Evolutionary conservation across 2,888 invertebrate genomes (phyloP).

Genomic region (Drosophila limbata): DNA sequence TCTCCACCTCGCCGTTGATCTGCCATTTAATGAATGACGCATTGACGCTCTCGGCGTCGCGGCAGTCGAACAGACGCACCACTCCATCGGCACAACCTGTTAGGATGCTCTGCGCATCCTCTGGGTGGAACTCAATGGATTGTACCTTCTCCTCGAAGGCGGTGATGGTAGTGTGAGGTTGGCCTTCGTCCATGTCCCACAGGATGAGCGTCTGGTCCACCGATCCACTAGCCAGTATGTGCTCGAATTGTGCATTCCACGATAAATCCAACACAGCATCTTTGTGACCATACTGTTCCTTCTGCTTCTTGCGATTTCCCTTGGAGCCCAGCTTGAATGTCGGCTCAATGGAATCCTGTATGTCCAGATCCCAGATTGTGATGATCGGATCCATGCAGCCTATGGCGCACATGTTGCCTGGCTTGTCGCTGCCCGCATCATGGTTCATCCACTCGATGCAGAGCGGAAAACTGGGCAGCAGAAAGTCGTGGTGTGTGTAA

Average conservation of each 20-base stretch:
- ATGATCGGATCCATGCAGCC: conserved; percentile 97
- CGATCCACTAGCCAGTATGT: conserved; percentile 96
- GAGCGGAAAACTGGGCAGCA: conserved; percentile 95
- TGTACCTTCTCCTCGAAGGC: conserved; percentile 94
- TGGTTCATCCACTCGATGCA: conserved; percentile 97
- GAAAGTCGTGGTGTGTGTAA: conserved; percentile 97
- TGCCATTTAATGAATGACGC: conserved; percentile 88
- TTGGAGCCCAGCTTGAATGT: conserved; percentile 92
- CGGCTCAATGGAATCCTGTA: conserved; percentile 96
- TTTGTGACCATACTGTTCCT: conserved; percentile 90
- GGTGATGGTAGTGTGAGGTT: conserved; percentile 91
- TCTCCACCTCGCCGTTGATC: conserved; percentile 92
- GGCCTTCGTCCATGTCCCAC: conserved; percentile 95
- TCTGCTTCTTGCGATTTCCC: conserved; percentile 90
- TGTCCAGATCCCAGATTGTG: conserved; percentile 98
- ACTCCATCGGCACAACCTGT: conserved; percentile 94
- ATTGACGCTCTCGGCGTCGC: conserved; percentile 88
- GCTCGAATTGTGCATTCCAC: conserved; percentile 93
- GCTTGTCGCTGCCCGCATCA: conserved; percentile 90
- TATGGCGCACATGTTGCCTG: conserved; percentile 95
- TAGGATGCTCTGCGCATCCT: conserved; percentile 92
- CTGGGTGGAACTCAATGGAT: conserved; percentile 92
- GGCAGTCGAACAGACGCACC: conserved; percentile 93
- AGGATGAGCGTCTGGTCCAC: conserved; percentile 94
- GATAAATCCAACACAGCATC: conserved; percentile 96